A percentile compares a stretch with the other conserved stretches of the same genome.
These are phyloP conservation scores for Eilema depressum DNA, from an alignment of 2,888 invertebrate species.

Conservation along the genomic window DNA sequence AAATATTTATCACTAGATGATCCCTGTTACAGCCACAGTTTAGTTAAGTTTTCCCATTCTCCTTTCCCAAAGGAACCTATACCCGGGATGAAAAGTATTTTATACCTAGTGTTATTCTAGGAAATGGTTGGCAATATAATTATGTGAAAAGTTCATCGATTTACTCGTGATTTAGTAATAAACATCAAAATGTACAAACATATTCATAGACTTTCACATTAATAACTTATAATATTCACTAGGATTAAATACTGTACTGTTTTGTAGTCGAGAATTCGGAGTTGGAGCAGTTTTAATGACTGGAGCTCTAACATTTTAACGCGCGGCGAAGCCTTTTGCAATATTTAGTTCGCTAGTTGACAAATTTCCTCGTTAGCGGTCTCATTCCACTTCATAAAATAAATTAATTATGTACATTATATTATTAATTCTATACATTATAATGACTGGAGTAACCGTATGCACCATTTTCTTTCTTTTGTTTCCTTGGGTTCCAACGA, in stretches of 20 bases:
- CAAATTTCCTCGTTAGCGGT: constrained; percentile 54
- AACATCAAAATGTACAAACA: not conserved
- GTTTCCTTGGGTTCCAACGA: too few relatives aligned
- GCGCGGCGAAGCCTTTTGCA: constrained; percentile 46
- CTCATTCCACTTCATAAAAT: constrained; percentile 52
- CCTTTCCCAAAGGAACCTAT: not conserved
- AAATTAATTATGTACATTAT: constrained; percentile 45
- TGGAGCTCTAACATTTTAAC: constrained; percentile 48
- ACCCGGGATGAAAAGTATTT: not conserved
- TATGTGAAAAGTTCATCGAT: not conserved
- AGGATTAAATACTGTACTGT: not conserved
- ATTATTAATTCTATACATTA: not conserved
- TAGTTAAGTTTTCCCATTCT: not conserved
- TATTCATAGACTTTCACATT: not conserved
- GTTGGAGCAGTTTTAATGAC: constrained; percentile 52
- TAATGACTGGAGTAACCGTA: not conserved
- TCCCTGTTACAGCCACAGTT: not conserved
- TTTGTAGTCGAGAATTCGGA: constrained; percentile 37
- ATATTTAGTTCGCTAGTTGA: constrained; percentile 56
- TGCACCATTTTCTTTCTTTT: not conserved
- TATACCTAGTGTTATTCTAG: not conserved
- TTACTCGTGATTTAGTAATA: not conserved
- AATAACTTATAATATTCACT: not conserved
- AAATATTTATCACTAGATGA: not conserved
- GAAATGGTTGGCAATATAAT: not conserved